These are phyloP conservation scores for Heterohyrax brucei DNA, from an alignment of 2,797 vertebrate genomes.

Conservation along the genomic window DNA sequence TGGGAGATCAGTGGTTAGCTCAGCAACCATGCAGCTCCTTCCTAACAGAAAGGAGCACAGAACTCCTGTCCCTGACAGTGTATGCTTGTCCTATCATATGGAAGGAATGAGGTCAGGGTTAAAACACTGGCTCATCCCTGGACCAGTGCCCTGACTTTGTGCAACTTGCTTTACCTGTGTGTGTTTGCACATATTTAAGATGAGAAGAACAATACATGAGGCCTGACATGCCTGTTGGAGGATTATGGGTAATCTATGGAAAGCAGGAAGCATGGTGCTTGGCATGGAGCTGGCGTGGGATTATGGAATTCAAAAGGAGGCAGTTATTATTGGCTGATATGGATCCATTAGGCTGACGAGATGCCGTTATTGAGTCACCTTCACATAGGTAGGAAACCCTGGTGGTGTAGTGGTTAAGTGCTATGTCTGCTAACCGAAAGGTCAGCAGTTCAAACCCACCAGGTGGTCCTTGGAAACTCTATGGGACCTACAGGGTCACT, in stretches of 20 bases:
- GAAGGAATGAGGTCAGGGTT: neutral
- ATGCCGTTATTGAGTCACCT: neutral
- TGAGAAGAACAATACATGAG: neutral
- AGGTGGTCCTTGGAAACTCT: no score
- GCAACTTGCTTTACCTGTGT: neutral
- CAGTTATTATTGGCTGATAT: neutral
- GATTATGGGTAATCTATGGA: neutral
- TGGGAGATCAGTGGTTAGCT: neutral
- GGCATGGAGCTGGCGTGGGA: neutral
- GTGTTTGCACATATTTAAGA: neutral
- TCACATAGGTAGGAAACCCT: no score
- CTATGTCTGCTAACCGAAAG: no score
- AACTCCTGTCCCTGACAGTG: neutral
- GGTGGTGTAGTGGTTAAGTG: no score
- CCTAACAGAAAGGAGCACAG: neutral
- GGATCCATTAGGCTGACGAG: neutral
- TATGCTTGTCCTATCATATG: neutral
- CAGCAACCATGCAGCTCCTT: neutral
- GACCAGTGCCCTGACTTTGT: neutral
- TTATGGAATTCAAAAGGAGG: neutral
- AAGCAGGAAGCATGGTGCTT: neutral
- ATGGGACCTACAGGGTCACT: no score
- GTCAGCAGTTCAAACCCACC: no score
- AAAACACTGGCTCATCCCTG: neutral
- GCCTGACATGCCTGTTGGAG: neutral